Evolutionary conservation across 1,140 invertebrate species (phyloP).

Genomic region (Pseudomyrmex concolor): DNA sequence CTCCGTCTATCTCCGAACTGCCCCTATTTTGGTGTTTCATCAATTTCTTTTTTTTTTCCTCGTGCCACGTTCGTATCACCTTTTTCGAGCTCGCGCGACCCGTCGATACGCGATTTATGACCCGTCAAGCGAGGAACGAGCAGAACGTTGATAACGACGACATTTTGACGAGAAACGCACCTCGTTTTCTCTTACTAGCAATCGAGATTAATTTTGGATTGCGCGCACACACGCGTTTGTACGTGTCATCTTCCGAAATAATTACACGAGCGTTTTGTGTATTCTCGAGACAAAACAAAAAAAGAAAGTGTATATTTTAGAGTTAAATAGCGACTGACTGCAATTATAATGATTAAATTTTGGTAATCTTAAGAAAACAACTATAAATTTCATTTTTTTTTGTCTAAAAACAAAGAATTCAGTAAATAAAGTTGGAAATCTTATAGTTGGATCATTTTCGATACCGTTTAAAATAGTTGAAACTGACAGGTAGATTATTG

Average conservation of each 20-base stretch:
- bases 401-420: too few relatives aligned
- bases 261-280: background rate
- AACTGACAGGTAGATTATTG: too few relatives aligned
- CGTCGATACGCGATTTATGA: conserved; percentile 72
- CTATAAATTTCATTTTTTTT: too few relatives aligned
- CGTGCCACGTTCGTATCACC: conserved; percentile 2
- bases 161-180: conserved; percentile 65
- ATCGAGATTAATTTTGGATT: conserved; percentile 54
- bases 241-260: conserved; percentile 23
- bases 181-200: conserved; percentile 51
- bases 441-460: too few relatives aligned
- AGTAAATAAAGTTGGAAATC: too few relatives aligned
- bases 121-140: conserved; percentile 69
- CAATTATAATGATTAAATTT: too few relatives aligned
- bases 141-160: conserved; percentile 74
- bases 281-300: background rate
- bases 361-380: too few relatives aligned
- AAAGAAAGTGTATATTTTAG: too few relatives aligned
- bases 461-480: too few relatives aligned
- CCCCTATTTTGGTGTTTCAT: conserved; percentile 11
- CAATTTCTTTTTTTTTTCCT: conserved; percentile 60
- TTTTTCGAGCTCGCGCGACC: conserved; percentile 20
- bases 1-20: background rate
- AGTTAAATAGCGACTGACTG: too few relatives aligned
- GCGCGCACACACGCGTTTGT: conserved; percentile 4